Base-by-base conservation (phyloP, 1,140 invertebrate genomes). In the Drosophila melanica region DNA sequence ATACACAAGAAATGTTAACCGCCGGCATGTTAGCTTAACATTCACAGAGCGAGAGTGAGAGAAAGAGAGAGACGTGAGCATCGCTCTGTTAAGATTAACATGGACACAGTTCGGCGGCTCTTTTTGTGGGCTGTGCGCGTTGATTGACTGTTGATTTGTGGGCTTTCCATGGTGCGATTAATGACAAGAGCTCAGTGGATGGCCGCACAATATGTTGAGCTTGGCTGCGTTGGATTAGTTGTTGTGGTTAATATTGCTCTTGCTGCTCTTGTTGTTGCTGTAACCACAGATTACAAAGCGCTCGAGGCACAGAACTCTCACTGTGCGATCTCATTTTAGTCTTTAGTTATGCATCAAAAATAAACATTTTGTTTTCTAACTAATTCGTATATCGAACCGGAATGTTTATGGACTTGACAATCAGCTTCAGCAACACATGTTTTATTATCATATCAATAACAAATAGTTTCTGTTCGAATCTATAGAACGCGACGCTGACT, bases 121-220 rank as follows among this genome's bases (percentile, higher is more conserved):
- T 30, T 60, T 27, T 47, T 37, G 59, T 45, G 79, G 66, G 55
- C 78, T 66, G 77, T 65, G 54, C 71, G 79, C 71, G 80, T 79
- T 75, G 81, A 79, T 84, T 73, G 81, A 35, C 81, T 68, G 81
- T 69, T 85, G 81, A 81, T 81, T 81, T 79, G 82, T 81, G 78
- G 78, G 72, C 41, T 62, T 45, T 39, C 75, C 62, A 33, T 62
- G 67, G 67, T 66, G 73, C 76, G 60, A 85, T 84, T 85, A 79
- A 84, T 85, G 81, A 66, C 70, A 67, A 84, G 60, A 50, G 35
- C 69, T 62, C 57, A 62, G 65, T 44, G 65, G 67, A 70, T 70
- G 68, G 73, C 48, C 79, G 70, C 79, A 75, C 74, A 77, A 75
- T 75, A 59, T 57, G 82, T 75, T 74, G 44, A 77, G 82, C 81